phyloP scores from a whole-genome alignment of 2,113 vertebrate genomes.

The Gorsachius goisagi region DNA sequence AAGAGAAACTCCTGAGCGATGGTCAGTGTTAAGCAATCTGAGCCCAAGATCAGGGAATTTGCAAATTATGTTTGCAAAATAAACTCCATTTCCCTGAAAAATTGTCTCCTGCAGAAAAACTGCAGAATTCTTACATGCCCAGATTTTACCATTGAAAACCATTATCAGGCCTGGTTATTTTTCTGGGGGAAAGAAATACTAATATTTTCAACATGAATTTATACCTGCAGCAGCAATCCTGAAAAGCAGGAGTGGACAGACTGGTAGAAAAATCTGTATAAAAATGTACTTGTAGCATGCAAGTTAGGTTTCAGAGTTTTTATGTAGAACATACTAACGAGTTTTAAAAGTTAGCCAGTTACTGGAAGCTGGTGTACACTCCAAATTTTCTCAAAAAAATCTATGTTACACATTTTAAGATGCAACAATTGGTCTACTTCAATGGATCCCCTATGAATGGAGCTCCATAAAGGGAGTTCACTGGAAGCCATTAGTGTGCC shows the following conservation, averaged over 20 bases:
- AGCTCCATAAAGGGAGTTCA: background rate
- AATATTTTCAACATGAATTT: background rate
- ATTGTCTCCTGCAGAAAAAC: background rate
- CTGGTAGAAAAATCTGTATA: background rate
- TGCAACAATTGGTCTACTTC: background rate
- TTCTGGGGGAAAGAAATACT: background rate
- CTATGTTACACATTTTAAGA: background rate
- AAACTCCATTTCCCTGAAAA: background rate
- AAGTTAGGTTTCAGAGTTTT: background rate
- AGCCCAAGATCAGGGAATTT: background rate
- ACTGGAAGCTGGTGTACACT: background rate
- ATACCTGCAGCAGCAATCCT: background rate
- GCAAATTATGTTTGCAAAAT: rapidly evolving
- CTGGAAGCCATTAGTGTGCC: background rate
- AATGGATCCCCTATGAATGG: background rate
- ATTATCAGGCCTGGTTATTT: background rate
- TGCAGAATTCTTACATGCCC: background rate
- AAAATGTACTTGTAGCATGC: background rate
- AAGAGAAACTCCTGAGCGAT: background rate
- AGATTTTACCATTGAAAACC: background rate
- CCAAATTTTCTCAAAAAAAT: background rate
- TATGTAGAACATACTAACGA: background rate
- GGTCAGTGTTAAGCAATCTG: background rate
- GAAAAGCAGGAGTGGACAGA: background rate
- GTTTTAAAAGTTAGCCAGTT: background rate